phyloP scores from a whole-genome alignment of 37 sponge, comb jelly and placozoan genomes.

The Corticium candelabrum region DNA sequence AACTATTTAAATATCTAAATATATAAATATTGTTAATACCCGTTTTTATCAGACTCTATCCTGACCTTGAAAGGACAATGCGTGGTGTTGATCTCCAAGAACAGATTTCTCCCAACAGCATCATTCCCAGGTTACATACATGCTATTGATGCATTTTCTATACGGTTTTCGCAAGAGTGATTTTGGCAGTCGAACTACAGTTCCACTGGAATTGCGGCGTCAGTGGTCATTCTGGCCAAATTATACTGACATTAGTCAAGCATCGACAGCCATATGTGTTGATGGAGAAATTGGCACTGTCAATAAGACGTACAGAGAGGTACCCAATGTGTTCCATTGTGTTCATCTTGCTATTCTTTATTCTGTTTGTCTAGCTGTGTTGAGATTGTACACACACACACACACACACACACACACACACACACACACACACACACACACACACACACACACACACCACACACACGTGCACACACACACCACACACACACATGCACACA shows the following conservation, averaged over 20 bases:
- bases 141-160: no score
- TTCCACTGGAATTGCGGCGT: constrained; percentile 15
- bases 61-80: constrained; percentile 16
- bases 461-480: no score
- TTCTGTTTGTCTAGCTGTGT: neutral
- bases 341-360: neutral
- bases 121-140: constrained; percentile 21
- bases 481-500: no score
- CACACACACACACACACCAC: no score
- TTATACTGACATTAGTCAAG: constrained; percentile 2
- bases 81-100: constrained; percentile 12
- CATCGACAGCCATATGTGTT: constrained; percentile 15
- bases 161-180: no score
- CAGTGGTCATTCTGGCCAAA: constrained; percentile 25
- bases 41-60: constrained; percentile 2
- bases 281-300: constrained; percentile 25
- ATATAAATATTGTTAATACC: no score
- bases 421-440: no score
- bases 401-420: no score
- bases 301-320: constrained; percentile 10
- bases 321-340: neutral
- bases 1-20: no score
- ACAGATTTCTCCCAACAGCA: constrained; percentile 14
- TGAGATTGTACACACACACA: neutral
- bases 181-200: constrained; percentile 10